Evolutionary conservation across 1,140 invertebrate species (phyloP).

Genomic region (Drosophila setifemur): DNA sequence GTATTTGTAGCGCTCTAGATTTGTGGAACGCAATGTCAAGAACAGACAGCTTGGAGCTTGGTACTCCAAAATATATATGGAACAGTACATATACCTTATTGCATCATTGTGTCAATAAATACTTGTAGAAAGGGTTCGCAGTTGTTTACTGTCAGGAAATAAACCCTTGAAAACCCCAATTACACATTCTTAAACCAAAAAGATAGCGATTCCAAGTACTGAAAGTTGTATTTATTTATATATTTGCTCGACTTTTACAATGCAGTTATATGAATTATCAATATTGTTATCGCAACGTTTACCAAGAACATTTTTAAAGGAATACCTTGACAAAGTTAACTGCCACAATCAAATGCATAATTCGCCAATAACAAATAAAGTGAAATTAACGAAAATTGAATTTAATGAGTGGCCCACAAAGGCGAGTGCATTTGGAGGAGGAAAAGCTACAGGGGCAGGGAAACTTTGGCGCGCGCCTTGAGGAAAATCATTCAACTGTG

Average conservation of each 20-base stretch:
- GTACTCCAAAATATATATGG: not conserved
- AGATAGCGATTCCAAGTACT: constrained; percentile 2
- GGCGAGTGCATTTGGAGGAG: constrained; percentile 59
- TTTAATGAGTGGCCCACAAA: constrained; percentile 65
- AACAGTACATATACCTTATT: not conserved
- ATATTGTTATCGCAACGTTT: not conserved
- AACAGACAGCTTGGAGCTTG: too few relatives aligned
- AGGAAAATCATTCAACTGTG: constrained; percentile 76
- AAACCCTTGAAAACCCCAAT: not conserved
- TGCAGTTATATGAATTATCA: too few relatives aligned
- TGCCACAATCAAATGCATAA: constrained; percentile 15
- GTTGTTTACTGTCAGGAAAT: constrained; percentile 1
- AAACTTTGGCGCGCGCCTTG: constrained; percentile 71
- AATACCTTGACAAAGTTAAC: not conserved
- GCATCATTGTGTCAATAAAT: too few relatives aligned
- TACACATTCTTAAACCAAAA: not conserved
- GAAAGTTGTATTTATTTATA: not conserved
- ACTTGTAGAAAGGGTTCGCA: too few relatives aligned
- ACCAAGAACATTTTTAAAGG: not conserved
- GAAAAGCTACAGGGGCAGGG: constrained; percentile 45
- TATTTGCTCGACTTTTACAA: too few relatives aligned
- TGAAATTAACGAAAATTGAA: constrained; percentile 53
- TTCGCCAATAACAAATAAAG: constrained; percentile 19
- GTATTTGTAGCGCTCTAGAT: not conserved
- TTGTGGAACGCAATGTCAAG: not conserved